Evolutionary conservation across 1,140 invertebrate genomes (phyloP), one percentile per base, ranked within the genome.

Genomic region (Oedothorax gibbosus): DNA sequence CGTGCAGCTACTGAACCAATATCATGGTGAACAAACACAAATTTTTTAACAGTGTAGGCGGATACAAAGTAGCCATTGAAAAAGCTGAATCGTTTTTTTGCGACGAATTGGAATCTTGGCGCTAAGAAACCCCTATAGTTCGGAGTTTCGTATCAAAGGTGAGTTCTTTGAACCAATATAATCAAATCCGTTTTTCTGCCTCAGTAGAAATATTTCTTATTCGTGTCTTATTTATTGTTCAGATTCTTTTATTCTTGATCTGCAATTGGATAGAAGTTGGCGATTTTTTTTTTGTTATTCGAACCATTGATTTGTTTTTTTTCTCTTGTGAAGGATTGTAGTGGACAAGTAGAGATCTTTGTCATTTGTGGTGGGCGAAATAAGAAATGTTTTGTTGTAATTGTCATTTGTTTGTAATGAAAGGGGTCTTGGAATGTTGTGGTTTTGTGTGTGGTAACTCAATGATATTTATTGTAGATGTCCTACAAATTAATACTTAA

Each of bases 81-180:
- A 35, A 35, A 35, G 35, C 5, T 35, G 35, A 35, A 35, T 35
- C 35, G 35, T 35, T n/a, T n/a, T n/a, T n/a, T n/a, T n/a, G n/a
- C n/a, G n/a, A n/a, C 35, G 35, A 35, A 35, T 35, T 35, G 35
- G 35, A 35, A 35, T 35, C 35, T 35, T 35, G 35, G 35, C 35
- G 35, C 35, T n/a, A 35, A 35, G 5, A 35, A 35, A 35, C 35
- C 35, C 5, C 35, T 1, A 35, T 35, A 35, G 35, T 35, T 35
- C 35, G 35, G 35, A 35, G 35, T 35, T 35, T 5, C 35, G 2
- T 5, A 35, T 35, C 35, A 35, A 75, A 79, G 77, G 77, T 68
- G 62, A 21, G 64, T 49, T 66, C 64, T 66, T 68, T 79, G 77
- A 68, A 79, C 77, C 77, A 79, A 79, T 79, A 66, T 79, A 79